These are phyloP conservation scores for Cheilosia pagana DNA, from an alignment of 2,888 invertebrate species.

Conservation along the genomic window DNA sequence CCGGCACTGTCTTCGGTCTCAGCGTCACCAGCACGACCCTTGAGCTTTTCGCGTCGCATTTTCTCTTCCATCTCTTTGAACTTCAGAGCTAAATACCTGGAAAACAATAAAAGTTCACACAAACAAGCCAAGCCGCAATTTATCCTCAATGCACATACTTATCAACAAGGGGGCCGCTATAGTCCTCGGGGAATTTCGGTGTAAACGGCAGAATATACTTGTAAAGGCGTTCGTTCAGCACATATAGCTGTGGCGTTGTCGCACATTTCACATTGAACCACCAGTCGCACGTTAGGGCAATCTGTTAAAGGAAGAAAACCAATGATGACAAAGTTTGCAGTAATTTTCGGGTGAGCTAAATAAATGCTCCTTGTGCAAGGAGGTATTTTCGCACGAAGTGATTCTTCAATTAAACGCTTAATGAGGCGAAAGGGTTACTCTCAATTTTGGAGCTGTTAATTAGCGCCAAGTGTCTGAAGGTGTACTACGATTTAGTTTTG, in stretches of 20 bases:
- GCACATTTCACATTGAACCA: slow-evolving; percentile 96
- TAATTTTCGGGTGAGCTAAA: slow-evolving; percentile 49
- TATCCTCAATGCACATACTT: slow-evolving; percentile 84
- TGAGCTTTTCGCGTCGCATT: slow-evolving; percentile 88
- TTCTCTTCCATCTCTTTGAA: slow-evolving; percentile 95
- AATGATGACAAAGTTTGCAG: slow-evolving; percentile 60
- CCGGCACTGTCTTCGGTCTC: slow-evolving; percentile 81
- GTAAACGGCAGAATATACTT: slow-evolving; percentile 93
- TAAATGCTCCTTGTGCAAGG: slow-evolving; percentile 38
- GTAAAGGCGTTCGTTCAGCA: slow-evolving; percentile 93
- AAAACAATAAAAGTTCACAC: slow-evolving; percentile 65
- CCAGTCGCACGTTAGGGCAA: slow-evolving; percentile 95
- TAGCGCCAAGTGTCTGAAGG: slow-evolving; percentile 34
- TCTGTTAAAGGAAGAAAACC: slow-evolving; percentile 80
- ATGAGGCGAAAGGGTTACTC: slow-evolving; percentile 48
- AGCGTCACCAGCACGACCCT: slow-evolving; percentile 80
- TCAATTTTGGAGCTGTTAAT: slow-evolving; percentile 61
- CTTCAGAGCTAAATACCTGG: slow-evolving; percentile 91
- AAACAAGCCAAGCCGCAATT: slow-evolving; percentile 18
- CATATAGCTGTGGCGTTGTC: slow-evolving; percentile 92
- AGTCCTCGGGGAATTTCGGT: slow-evolving; percentile 95
- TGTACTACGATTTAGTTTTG: slow-evolving; percentile 12
- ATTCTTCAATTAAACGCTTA: slow-evolving; percentile 64
- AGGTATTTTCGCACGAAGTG: slow-evolving; percentile 41
- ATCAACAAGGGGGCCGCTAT: slow-evolving; percentile 93